phyloP scores from a whole-genome alignment of 2,113 vertebrate species.

The Pteronura brasiliensis region DNA sequence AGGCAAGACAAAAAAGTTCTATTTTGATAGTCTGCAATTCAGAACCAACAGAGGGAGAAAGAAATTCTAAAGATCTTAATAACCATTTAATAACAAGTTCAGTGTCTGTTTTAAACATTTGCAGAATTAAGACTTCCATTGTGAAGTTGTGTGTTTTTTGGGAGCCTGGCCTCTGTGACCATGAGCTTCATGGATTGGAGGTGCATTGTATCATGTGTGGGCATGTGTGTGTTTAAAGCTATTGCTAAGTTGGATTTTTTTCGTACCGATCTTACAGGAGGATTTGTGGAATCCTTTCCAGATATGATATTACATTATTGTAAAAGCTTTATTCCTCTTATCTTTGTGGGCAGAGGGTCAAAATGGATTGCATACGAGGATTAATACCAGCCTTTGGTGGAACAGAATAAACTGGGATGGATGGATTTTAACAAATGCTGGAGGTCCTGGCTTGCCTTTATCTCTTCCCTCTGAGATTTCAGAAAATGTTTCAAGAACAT shows the following conservation, averaged over 20 bases:
- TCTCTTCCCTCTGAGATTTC: slow-evolving; percentile 55
- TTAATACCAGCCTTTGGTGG: slow-evolving; percentile 70
- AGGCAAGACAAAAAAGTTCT: slow-evolving; percentile 46
- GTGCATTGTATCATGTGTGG: not conserved
- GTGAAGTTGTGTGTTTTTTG: not conserved
- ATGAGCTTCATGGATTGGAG: not conserved
- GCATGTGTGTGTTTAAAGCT: slow-evolving; percentile 41
- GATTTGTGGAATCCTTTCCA: slow-evolving; percentile 77
- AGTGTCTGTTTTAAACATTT: not conserved
- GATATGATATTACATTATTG: slow-evolving; percentile 74
- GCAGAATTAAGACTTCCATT: not conserved
- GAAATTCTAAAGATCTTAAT: not conserved
- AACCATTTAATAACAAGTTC: not conserved
- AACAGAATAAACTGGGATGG: slow-evolving; percentile 63
- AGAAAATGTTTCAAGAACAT: slow-evolving; percentile 59
- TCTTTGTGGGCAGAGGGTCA: slow-evolving; percentile 72
- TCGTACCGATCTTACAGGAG: slow-evolving; percentile 57
- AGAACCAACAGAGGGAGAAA: not conserved
- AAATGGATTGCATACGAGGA: slow-evolving; percentile 64
- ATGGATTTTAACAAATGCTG: slow-evolving; percentile 72
- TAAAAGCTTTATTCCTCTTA: slow-evolving; percentile 77
- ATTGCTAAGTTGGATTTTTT: slow-evolving; percentile 74
- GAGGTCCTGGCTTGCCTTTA: slow-evolving; percentile 43
- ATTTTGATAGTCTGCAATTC: slow-evolving; percentile 59
- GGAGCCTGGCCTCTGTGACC: not conserved